Conservation (phyloP, 2,888 invertebrate genomes). For the Drosophila kambysellisi region DNA sequence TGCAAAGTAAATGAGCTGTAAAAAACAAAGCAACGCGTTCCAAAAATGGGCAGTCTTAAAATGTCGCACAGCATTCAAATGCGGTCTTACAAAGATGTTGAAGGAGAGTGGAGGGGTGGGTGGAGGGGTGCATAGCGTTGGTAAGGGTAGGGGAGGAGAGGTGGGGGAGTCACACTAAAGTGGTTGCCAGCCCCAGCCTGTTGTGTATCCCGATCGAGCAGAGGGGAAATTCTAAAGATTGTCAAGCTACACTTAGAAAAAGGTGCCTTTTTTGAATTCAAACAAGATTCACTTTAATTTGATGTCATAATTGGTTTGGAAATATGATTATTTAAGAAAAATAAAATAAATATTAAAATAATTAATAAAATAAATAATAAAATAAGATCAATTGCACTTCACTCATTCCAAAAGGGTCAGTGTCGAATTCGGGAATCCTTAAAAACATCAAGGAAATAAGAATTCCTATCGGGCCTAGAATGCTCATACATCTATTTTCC, state of each 20-base stretch:
- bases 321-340: background rate
- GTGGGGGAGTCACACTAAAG: conserved; percentile 37
- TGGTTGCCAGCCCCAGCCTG: conserved; percentile 34
- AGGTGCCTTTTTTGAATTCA: background rate
- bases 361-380: too few species aligned
- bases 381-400: background rate
- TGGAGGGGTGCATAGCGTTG: background rate
- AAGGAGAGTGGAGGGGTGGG: background rate
- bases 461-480: background rate
- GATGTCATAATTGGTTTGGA: too few species aligned
- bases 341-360: background rate
- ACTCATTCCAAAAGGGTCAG: background rate
- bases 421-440: too few species aligned
- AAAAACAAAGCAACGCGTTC: conserved; percentile 30
- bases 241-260: conserved; percentile 39
- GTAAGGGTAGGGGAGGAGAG: rapidly evolving
- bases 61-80: conserved; percentile 62
- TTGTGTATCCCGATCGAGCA: background rate
- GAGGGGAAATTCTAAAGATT: conserved; percentile 48
- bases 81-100: conserved; percentile 13
- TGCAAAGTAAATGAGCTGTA: conserved; percentile 75
- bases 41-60: conserved; percentile 55
- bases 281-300: background rate
- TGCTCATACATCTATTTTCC: background rate
- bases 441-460: background rate